Base-by-base conservation (phyloP, 2,888 invertebrate species). In the Pollenia labialis region DNA sequence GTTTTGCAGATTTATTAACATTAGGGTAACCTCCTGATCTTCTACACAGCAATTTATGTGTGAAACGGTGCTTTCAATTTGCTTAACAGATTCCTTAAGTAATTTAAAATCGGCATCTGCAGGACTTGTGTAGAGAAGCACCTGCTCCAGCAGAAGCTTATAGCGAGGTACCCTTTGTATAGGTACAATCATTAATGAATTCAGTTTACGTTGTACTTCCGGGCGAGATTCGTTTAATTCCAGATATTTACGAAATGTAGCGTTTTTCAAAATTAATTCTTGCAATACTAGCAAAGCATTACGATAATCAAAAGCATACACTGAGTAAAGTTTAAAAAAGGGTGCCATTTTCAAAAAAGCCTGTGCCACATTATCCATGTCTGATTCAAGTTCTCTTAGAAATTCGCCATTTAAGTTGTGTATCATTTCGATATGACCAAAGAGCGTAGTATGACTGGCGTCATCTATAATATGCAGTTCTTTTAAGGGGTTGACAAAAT, bases 111-210 rank as follows among this genome's bases (percentile, higher is more conserved):
- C 95, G 56, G 93, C 92, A 90, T 96, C 95, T 12, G 94, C 94
- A 16, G 93, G 92, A 58, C 94, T 93, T 0, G 96, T 96, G 88
- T 95, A 94, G 42, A 94, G 93, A 44, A 96, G 90, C 10, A 97
- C 94, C 91, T 97, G 96, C 90, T 95, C 95, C 71, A 97, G 92
- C 14, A 97, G 93, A 60, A 97, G 93, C 90, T 96, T 95, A 91
- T 97, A 97, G 69, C 97, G 94, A 1, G 97, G 97, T 72, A 97
- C 95, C 89, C 97, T 94, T 92, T 97, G 97, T 89, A 97, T 96
- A 14, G 97, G 97, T 3, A 95, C 95, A 88, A 97, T 97, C 88
- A 97, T 94, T 56, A 97, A 93, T 0, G 97, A 95, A 82, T 96
- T 95, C 6, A 97, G 92, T 91, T 96, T 96, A 56, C 94, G 94